Evolutionary conservation across 2,888 invertebrate species (phyloP).

Genomic region (Pristionchus arcanus): DNA sequence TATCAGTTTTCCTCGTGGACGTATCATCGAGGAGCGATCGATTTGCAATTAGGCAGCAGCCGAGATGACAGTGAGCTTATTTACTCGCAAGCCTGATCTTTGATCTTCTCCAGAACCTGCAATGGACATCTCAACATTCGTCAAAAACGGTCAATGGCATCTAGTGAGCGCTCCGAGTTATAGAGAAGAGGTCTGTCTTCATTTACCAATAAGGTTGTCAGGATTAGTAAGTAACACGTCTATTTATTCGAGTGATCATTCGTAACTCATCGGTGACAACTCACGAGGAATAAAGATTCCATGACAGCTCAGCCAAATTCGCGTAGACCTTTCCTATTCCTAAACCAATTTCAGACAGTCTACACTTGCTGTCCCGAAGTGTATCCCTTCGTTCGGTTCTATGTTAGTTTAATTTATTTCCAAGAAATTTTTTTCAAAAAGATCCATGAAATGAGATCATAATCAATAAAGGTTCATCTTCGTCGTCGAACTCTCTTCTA

Average conservation of each 20-base stretch:
- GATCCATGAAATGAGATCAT: not conserved
- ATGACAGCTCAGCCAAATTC: too few relatives aligned
- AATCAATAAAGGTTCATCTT: constrained; percentile 44
- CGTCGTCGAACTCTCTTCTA: constrained; percentile 67
- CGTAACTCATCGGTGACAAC: too few relatives aligned
- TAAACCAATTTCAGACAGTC: constrained; percentile 6
- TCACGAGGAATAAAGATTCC: too few relatives aligned
- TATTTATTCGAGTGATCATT: too few relatives aligned
- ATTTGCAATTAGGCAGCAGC: constrained; percentile 83
- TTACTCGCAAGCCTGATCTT: not conserved
- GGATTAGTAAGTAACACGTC: too few relatives aligned
- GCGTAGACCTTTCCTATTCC: not conserved
- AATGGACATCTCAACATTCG: constrained; percentile 88
- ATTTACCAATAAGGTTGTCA: not conserved
- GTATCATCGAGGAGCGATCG: constrained; percentile 91
- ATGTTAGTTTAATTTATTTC: constrained; percentile 2
- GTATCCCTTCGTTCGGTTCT: constrained; percentile 25
- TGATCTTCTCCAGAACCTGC: constrained; percentile 81
- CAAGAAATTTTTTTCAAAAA: not conserved
- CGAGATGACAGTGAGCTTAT: constrained; percentile 60
- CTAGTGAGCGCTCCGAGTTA: constrained; percentile 86
- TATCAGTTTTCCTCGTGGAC: constrained; percentile 95
- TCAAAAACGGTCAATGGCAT: constrained; percentile 65
- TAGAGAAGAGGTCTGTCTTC: constrained; percentile 32
- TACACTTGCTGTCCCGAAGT: constrained; percentile 53